Base-by-base conservation (phyloP, 2,888 invertebrate species). In the Xylocampa areola region DNA sequence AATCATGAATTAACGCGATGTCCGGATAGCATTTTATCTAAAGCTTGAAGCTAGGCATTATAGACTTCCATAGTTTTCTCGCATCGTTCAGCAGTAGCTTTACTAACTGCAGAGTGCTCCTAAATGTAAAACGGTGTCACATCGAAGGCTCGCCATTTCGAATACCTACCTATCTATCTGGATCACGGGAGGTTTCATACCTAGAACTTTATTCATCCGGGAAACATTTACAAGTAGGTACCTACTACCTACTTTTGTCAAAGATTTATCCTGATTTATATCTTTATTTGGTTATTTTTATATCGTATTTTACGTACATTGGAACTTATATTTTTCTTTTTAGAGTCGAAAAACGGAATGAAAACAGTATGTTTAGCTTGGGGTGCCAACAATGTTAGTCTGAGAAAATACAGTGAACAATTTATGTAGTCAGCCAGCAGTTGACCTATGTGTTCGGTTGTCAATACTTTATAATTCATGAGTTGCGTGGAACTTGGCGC, bases 381-480 rank as follows among this genome's bases (percentile, higher is more conserved):
- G 8, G 10, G 16, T 13, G 21, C 5, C 14, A 45, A 21, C 29
- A n/a, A 44, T 37, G 27, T 45, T 50, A 5, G 40, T 44, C 39
- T 60, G 13, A 29, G 21, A 19, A 43, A 13, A 32, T 14, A 29
- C 23, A 16, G n/a, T 19, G n/a, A 39, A 39, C 45, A 30, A 35
- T 48, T 41, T 41, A 50, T 41, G 51, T 27, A 44, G 41, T 36
- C 13, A 39, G 30, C 44, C 47, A 63, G 57, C 57, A 57, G 44
- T 33, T 39, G 40, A 53, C 53, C 40, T 48, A 40, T 68, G 55
- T 66, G 37, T 68, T 54, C 48, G 45, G 59, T 64, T 72, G 73
- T 73, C 69, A 71, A 68, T 71, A 64, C 36, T 71, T 58, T 60
- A 71, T 73, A 65, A 71, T 73, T 65, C 69, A 71, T 61, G 73